Evolutionary conservation across 2,797 vertebrate species (phyloP), one percentile per base, ranked within the genome.

Genomic region (Hydrophis major): DNA sequence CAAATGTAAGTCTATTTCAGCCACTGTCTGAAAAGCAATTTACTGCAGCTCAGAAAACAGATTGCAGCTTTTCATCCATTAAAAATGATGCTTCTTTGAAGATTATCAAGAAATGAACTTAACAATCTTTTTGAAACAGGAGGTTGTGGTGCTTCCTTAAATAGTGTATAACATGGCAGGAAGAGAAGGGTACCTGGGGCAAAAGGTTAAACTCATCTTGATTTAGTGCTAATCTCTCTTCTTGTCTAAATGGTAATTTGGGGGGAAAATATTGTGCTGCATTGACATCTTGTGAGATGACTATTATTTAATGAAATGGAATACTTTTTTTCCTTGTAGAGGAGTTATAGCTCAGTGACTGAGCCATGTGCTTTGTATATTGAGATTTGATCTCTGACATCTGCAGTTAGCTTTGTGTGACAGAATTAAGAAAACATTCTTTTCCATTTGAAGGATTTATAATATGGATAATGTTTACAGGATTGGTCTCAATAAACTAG

Each of bases 1-100:
- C 66, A 90, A 57, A 90, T 66, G 56, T 90, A 59, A 57, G 50
- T 83, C 57, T 91, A 60, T 91, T 55, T 83, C 74, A 94, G 88
- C 42, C 86, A 90, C 61, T 37, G 25, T 27, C 94, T 88, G 92
- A 93, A 93, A 93, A 94, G 86, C 63, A 92, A 90, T 94, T 94
- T 92, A 56, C 63, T 56, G 32, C 92, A 92, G 92, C 89, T 89
- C 66, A 61, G 56, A 92, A 83, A 92, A 83, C 56, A 89, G 87
- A 92, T 42, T 88, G 87, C 88, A 66, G 61, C 32, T 87, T 87
- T 66, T 74, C 32, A 37, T 69, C 53, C 61, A 88, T 92, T 92
- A 92, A 87, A 91, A 74, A 86, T 20, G 91, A 92, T 28, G 4
- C 56, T 88, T 90, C 63, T 94, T 94, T 88, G 28, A 88, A 11